Conservation (phyloP, 2,113 vertebrate species). For the Hyaena hyaena region DNA sequence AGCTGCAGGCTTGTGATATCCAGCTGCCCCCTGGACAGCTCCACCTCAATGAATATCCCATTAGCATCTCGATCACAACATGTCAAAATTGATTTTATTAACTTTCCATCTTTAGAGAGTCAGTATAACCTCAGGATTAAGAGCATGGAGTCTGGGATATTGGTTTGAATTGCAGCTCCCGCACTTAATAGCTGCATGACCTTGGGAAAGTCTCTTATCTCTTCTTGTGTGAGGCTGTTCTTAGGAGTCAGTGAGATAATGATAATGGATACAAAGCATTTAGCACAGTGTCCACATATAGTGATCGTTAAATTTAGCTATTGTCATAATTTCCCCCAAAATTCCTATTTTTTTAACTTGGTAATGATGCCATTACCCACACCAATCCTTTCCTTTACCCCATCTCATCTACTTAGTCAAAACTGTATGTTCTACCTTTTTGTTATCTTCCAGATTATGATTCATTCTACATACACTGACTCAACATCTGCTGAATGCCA, state of each 20-base stretch:
- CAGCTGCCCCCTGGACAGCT: not conserved
- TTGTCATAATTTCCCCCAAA: slow-evolving; percentile 7
- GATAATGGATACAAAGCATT: slow-evolving; percentile 33
- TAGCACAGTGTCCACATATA: not conserved
- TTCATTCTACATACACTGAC: not conserved
- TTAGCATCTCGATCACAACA: not conserved
- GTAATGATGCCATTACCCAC: not conserved
- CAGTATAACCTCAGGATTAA: not conserved
- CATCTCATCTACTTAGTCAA: slow-evolving; percentile 27
- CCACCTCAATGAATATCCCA: not conserved
- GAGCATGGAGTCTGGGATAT: not conserved
- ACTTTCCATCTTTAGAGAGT: slow-evolving; percentile 21
- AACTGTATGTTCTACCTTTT: not conserved
- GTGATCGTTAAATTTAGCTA: slow-evolving; percentile 29
- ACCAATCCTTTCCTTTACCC: not conserved
- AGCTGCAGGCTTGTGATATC: not conserved
- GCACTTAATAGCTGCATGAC: not conserved
- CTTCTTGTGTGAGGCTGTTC: not conserved
- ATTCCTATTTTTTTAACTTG: slow-evolving; percentile 27
- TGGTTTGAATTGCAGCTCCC: not conserved
- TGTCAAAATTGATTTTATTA: slow-evolving; percentile 18
- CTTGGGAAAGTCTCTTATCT: not conserved
- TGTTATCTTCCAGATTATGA: slow-evolving; percentile 30
- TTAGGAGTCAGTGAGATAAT: slow-evolving; percentile 16
- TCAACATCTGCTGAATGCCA: not conserved